Evolutionary conservation across 2,797 vertebrate genomes (phyloP), one percentile per base, ranked within the genome.

Genomic region (Smutsia gigantea): DNA sequence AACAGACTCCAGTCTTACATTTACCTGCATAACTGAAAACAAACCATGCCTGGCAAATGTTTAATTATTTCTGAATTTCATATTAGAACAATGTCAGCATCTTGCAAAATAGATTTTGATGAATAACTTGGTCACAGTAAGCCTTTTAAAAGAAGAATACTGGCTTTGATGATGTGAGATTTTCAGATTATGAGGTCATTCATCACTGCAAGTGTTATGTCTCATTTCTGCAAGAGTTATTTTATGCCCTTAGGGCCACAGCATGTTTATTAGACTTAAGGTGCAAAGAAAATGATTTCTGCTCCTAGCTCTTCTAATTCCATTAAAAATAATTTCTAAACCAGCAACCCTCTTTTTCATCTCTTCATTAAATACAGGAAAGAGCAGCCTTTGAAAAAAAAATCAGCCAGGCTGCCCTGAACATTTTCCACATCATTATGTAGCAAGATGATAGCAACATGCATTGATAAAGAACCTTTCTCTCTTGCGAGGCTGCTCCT

Each of bases 1-100:
- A 57, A 66, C 77, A 61, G 61, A 75, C 55, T 61, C 27, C 55
- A 59, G 78, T 27, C 93, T 97, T 91, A 53, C 75, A 74, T 74
- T 89, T 92, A 97, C 94, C 96, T 97, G 95, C 61, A 34, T 92
- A 96, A 97, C 15, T 97, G 84, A 92, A 97, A 97, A 93, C 66
- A 94, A 97, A 95, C 89, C 91, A 86, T 78, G 88, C 83, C 84
- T 90, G 93, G 64, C 89, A 94, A 96, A 97, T 96, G 94, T 55
- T 94, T 96, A 92, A 96, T 97, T 96, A 96, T 93, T 96, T 96
- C 88, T 93, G 74, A 95, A 95, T 96, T 86, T 97, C 82, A 79
- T 87, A 93, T 94, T 37, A 96, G 89, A 90, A 97, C 83, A 74
- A 81, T 71, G 79, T 92, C 87, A 85, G 77, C 81, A 77, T 82